A percentile compares a stretch with the other conserved stretches of the same genome.
These are phyloP conservation scores for Ctenopoma multispine DNA, from an alignment of 2,797 vertebrate genomes.

Conservation along the genomic window DNA sequence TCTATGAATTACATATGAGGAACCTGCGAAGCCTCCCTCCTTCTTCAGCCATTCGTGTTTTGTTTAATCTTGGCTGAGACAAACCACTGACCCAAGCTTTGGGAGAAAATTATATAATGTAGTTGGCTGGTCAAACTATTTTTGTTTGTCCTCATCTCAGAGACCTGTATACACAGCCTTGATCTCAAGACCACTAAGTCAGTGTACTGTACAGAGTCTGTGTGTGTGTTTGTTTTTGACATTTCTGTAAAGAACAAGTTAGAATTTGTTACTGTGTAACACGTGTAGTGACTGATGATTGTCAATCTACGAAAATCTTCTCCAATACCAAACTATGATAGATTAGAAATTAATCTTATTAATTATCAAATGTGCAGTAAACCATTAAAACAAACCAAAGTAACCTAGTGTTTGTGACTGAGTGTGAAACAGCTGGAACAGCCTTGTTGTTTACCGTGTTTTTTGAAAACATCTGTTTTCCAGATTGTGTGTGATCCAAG, in stretches of 20 bases:
- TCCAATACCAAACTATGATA: slow-evolving; percentile 14
- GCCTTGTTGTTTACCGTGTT: slow-evolving; percentile 28
- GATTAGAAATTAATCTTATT: slow-evolving; percentile 35
- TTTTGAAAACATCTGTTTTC: slow-evolving; percentile 53
- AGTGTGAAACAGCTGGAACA: slow-evolving; percentile 26
- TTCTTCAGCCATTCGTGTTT: slow-evolving; percentile 29
- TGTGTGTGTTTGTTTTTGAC: slow-evolving; percentile 22
- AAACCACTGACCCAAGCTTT: slow-evolving; percentile 33
- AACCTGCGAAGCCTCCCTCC: neutral
- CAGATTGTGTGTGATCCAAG: slow-evolving; percentile 94
- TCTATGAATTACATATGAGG: slow-evolving; percentile 7
- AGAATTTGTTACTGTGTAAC: slow-evolving; percentile 43
- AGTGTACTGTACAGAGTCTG: slow-evolving; percentile 41
- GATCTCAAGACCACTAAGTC: slow-evolving; percentile 55
- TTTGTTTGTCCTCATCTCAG: slow-evolving; percentile 53
- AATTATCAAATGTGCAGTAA: slow-evolving; percentile 3
- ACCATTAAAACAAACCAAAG: slow-evolving; percentile 17
- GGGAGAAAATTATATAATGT: slow-evolving; percentile 46
- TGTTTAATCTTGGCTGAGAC: slow-evolving; percentile 20
- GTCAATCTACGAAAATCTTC: slow-evolving; percentile 17
- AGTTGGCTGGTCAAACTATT: slow-evolving; percentile 29
- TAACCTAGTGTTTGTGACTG: neutral
- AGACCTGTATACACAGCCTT: slow-evolving; percentile 39
- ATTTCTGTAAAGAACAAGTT: slow-evolving; percentile 7
- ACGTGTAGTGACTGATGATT: slow-evolving; percentile 35